Evolutionary conservation across 2,113 vertebrate genomes (phyloP).

Genomic region (Megaleporinus macrocephalus): DNA sequence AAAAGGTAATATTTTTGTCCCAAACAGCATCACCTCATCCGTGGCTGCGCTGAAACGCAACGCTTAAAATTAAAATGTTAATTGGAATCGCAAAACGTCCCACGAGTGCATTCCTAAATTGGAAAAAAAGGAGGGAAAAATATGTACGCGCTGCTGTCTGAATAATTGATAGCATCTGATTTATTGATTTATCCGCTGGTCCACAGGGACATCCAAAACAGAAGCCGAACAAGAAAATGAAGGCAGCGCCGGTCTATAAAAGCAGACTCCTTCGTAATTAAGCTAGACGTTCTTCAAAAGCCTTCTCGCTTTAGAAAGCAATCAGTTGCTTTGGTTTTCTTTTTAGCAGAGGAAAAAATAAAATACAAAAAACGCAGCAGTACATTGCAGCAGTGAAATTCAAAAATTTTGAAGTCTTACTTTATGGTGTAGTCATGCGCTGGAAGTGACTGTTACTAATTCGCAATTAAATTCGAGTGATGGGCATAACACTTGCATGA

Average conservation of each 20-base stretch:
- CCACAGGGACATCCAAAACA: neutral
- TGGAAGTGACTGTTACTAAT: no score
- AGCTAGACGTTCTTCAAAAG: conserved; percentile 2
- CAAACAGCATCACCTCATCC: conserved; percentile 19
- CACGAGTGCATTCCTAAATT: conserved; percentile 7
- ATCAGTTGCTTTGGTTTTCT: neutral
- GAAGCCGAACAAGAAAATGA: conserved; percentile 16
- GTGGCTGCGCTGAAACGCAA: conserved; percentile 1
- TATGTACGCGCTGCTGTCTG: conserved; percentile 8
- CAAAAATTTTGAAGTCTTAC: neutral
- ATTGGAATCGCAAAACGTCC: conserved; percentile 37
- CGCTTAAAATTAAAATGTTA: conserved; percentile 43
- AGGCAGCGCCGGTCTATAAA: conserved; percentile 15
- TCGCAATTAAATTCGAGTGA: no score
- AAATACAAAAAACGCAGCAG: neutral
- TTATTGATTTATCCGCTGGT: conserved; percentile 32
- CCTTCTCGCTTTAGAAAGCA: neutral
- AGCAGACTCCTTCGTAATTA: conserved; percentile 20
- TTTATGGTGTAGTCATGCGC: no score
- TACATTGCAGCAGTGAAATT: neutral
- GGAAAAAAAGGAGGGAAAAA: neutral
- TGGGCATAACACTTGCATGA: no score
- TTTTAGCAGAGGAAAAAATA: neutral
- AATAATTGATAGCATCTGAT: conserved; percentile 45
- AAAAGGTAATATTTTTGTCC: conserved; percentile 17